Conservation (phyloP, 2,113 vertebrate species). For the Pholis gunnellus region DNA sequence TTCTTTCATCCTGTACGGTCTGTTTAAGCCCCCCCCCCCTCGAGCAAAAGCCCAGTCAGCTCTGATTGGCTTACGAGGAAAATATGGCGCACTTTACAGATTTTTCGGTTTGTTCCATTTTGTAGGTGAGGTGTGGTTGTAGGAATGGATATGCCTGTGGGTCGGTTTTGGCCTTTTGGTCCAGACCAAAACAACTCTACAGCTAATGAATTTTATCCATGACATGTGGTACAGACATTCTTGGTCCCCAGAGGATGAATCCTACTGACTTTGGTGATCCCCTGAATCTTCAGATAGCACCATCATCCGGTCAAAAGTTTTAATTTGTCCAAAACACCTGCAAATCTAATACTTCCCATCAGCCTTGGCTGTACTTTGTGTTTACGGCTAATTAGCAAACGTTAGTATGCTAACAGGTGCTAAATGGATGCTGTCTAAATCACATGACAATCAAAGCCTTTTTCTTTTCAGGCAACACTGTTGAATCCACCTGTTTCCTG, state of each 20-base stretch:
- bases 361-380: background rate
- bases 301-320: background rate
- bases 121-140: background rate
- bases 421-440: background rate
- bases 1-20: background rate
- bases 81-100: too few relatives aligned
- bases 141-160: background rate
- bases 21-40: background rate
- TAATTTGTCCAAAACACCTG: background rate
- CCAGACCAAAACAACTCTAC: background rate
- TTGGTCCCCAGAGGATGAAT: background rate
- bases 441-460: background rate
- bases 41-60: too few relatives aligned
- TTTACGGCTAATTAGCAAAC: background rate
- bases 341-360: background rate
- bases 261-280: background rate
- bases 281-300: background rate
- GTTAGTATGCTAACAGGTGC: background rate
- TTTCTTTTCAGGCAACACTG: background rate
- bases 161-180: background rate
- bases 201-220: background rate
- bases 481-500: background rate
- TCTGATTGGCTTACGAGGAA: too few relatives aligned
- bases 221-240: background rate
- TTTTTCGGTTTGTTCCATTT: background rate